phyloP scores from a whole-genome alignment of 2,797 vertebrate species.

The Enteromius unitaeniatus region DNA sequence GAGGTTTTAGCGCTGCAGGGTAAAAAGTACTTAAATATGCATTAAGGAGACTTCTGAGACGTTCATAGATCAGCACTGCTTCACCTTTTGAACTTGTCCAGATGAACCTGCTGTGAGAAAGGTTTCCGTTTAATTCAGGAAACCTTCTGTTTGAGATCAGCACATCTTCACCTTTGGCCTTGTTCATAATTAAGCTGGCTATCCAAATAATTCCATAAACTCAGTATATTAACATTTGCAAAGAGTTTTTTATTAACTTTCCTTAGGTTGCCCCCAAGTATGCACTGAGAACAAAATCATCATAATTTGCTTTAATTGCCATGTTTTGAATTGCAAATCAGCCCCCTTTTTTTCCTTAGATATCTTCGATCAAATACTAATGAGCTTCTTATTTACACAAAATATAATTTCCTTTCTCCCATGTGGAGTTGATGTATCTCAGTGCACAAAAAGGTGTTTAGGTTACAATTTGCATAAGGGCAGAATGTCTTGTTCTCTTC shows the following conservation, averaged over 20 bases:
- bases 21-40: constrained; percentile 14
- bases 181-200: constrained; percentile 19
- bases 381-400: constrained; percentile 57
- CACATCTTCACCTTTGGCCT: constrained; percentile 28
- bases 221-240: constrained; percentile 28
- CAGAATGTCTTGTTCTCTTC: constrained; percentile 44
- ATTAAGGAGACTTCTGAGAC: constrained; percentile 18
- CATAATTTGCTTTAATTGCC: constrained; percentile 52
- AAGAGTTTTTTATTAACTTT: constrained; percentile 37
- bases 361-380: constrained; percentile 53
- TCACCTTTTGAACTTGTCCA: constrained; percentile 22
- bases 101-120: constrained; percentile 7
- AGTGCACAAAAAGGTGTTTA: constrained; percentile 44
- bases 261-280: constrained; percentile 36
- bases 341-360: constrained; percentile 6
- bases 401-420: constrained; percentile 50
- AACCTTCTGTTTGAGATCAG: constrained; percentile 12
- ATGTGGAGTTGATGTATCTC: constrained; percentile 46
- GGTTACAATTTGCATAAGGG: constrained; percentile 46
- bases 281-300: constrained; percentile 32
- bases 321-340: constrained; percentile 55
- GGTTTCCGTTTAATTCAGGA: constrained; percentile 11
- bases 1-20: constrained; percentile 16
- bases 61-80: constrained; percentile 15
- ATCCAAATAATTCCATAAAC: constrained; percentile 32